phyloP scores from a whole-genome alignment of 2,888 invertebrate species.

The Coronaproctus castanopsis region DNA sequence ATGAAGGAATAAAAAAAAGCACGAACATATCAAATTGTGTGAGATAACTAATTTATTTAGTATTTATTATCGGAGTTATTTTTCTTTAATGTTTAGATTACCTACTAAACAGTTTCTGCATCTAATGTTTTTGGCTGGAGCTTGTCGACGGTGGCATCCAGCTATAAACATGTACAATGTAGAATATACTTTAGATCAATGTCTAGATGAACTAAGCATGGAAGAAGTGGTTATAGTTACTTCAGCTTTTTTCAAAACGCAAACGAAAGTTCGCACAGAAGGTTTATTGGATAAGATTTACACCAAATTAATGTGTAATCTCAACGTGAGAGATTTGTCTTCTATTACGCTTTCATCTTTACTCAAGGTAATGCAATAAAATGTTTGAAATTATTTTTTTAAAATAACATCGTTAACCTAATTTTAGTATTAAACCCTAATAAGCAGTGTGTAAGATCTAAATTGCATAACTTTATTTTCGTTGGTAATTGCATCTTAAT shows the following conservation, averaged over 20 bases:
- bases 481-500: too few relatives aligned
- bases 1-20: too few relatives aligned
- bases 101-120: conserved; percentile 24
- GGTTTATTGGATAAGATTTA: conserved; percentile 9
- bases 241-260: conserved; percentile 16
- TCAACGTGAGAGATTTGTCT: conserved; percentile 1
- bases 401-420: too few relatives aligned
- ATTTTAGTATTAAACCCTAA: too few relatives aligned
- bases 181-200: conserved; percentile 10
- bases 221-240: conserved; percentile 14
- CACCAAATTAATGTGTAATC: not conserved
- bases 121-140: conserved; percentile 14
- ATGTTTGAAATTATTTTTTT: too few relatives aligned
- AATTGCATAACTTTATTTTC: too few relatives aligned
- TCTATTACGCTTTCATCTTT: conserved; percentile 11
- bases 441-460: too few relatives aligned
- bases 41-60: too few relatives aligned
- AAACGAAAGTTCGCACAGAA: conserved; percentile 9
- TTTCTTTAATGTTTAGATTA: conserved; percentile 16
- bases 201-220: conserved; percentile 10
- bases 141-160: conserved; percentile 12
- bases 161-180: conserved; percentile 11
- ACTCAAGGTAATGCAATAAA: too few relatives aligned
- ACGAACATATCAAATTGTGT: too few relatives aligned
- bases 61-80: not conserved